Base-by-base conservation (phyloP, 2,113 vertebrate genomes). In the Equus przewalskii region DNA sequence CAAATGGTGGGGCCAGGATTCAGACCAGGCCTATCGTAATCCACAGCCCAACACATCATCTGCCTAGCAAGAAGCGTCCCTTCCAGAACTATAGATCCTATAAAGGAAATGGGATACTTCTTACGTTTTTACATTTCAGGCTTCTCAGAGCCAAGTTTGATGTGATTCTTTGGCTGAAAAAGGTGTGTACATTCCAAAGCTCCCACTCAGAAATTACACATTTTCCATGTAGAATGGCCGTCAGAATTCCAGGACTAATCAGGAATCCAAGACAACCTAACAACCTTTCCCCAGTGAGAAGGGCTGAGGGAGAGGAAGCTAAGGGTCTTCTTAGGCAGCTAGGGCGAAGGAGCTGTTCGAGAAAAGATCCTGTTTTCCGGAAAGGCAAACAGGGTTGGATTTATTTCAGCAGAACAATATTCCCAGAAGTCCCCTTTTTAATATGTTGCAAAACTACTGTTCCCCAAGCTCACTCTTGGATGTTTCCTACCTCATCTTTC, bases 381-480 rank as follows among this genome's bases (percentile, higher is more conserved):
- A 72, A 95, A 97, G 73, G 30, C 93, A 89, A 90, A 65, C 26
- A 92, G 24, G 33, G 51, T 73, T 94, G 70, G 87, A 80, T 56
- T 70, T 81, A 88, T 96, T 95, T 96, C 95, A 72, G 41, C 51
- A 80, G 75, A 95, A 62, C 33, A 18, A 58, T n/a, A 83, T 90
- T 97, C 92, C 92, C 95, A 97, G 88, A 95, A 97, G 89, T 65
- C 58, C 51, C 21, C 44, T 95, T 94, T 94, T 88, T 78, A 97
- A 49, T 80, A 96, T 89, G 36, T 64, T 97, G 62, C 97, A 95
- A 97, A 97, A 94, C 96, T 16, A 11, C 65, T 36, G 86, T 81
- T 89, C 54, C 19, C 75, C 83, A 86, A 85, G 0, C 64, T 62
- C 44, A 4, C 0, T 7, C 64, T 65, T 91, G 95, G 54, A 86